Base-by-base conservation (phyloP, 2,113 vertebrate species). In the Ornithorhynchus anatinus region DNA sequence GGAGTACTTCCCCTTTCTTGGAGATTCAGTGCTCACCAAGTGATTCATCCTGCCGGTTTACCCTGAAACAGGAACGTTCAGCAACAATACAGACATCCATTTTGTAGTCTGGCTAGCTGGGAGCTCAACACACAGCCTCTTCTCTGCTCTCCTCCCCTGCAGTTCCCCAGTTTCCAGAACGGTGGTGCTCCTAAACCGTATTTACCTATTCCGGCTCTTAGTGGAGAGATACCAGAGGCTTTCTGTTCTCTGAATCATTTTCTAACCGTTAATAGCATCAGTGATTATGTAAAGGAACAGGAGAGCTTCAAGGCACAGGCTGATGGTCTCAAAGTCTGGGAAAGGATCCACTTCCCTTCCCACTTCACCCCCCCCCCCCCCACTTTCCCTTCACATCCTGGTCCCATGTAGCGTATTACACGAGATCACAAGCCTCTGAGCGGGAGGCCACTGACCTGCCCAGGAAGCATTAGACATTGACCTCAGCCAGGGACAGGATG, bases 101-200 rank as follows among this genome's bases (percentile, higher is more conserved):
- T 11, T 1, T 35, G 5, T 29, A 15, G 6, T 58, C 48, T 60
- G 47, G 20, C 33, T 36, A 33, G 8, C 20, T 2, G n/a, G n/a
- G n/a, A n/a, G n/a, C n/a, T n/a, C n/a, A n/a, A 44, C 10, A 10
- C 5, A 6, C 16, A 10, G 38, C 13, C 16, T 47, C 37, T 40
- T 15, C 13, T 52, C 39, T 6, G 1, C 12, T 25, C n/a, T 66
- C n/a, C 62, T 56, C 17, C 23, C 54, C 54, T 66, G 82, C 70
- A 83, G 59, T 81, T 77, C 67, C 51, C 29, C 45, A 35, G 33
- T 5, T 4, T 23, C 45, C 35, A 32, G 60, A 50, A 57, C 9
- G 67, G 75, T 69, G 81, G 80, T 19, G 72, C 82, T 82, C 39
- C 51, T 57, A 42, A 31, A 33, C 63, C 11, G 19, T 52, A 44